A percentile compares a stretch with the other conserved stretches of the same genome.
Evolutionary conservation across 2,888 invertebrate species (phyloP).

Genomic region (Erebia epiphron): DNA sequence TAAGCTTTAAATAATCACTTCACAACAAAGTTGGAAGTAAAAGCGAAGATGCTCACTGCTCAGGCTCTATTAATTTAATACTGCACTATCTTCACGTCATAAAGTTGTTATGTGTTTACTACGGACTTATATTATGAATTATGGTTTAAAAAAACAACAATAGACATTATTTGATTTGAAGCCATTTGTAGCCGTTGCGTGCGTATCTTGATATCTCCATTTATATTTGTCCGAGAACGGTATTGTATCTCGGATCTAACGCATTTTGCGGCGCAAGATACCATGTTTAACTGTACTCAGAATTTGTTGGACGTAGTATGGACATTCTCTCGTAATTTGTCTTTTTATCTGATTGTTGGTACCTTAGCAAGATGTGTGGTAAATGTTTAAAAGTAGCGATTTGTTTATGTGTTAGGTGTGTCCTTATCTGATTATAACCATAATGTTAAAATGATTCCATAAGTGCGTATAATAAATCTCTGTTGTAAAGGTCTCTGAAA

Average conservation of each 20-base stretch:
- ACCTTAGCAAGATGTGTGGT: slow-evolving; percentile 14
- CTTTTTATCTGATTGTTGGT: slow-evolving; percentile 12
- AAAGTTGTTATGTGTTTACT: slow-evolving; percentile 17
- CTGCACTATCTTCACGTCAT: slow-evolving; percentile 4
- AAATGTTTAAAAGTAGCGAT: neutral
- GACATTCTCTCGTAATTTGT: slow-evolving; percentile 15
- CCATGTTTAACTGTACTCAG: slow-evolving; percentile 25
- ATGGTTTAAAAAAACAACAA: slow-evolving; percentile 31
- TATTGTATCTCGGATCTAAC: slow-evolving; percentile 44
- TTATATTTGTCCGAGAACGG: slow-evolving; percentile 50
- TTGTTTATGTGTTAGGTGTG: slow-evolving; percentile 5
- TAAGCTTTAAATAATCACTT: neutral
- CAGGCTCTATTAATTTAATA: slow-evolving; percentile 23
- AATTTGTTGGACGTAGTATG: slow-evolving; percentile 17
- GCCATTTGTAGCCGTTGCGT: slow-evolving; percentile 26
- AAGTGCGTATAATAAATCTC: neutral
- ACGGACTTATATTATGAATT: slow-evolving; percentile 13
- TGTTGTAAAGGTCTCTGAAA: neutral
- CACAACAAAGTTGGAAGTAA: neutral
- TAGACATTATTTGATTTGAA: slow-evolving; percentile 34
- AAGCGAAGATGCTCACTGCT: slow-evolving; percentile 6
- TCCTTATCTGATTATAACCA: slow-evolving; percentile 4
- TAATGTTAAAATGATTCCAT: neutral
- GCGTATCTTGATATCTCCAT: slow-evolving; percentile 52
- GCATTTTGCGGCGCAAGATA: slow-evolving; percentile 43